Percentiles rank a stretch among this genome's conserved stretches.
phyloP scores from a whole-genome alignment of 2,888 invertebrate species.

The Salticus scenicus region DNA sequence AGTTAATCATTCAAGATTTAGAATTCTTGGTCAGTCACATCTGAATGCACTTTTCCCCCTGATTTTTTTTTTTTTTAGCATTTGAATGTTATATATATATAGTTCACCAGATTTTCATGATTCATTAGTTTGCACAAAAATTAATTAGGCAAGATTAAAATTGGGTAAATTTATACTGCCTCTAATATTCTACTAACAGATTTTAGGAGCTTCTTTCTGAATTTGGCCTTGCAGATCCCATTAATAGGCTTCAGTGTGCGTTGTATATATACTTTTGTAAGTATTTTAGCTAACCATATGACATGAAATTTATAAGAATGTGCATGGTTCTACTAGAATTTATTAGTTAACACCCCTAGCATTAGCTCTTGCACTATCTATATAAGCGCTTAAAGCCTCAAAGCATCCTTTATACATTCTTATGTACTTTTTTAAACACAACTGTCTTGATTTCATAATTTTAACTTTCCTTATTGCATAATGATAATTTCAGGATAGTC shows the following conservation, averaged over 20 bases:
- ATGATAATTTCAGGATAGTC: no score
- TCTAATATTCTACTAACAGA: conserved; percentile 56
- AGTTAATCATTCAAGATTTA: no score
- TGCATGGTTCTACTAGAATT: conserved; percentile 46
- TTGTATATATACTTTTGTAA: conserved; percentile 44
- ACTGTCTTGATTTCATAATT: no score
- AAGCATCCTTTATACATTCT: neutral
- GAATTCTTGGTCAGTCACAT: no score
- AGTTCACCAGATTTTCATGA: no score
- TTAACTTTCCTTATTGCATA: no score
- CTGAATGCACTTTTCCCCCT: no score
- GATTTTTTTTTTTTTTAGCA: no score
- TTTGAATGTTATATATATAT: no score
- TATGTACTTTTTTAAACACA: neutral
- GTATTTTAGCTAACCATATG: conserved; percentile 32
- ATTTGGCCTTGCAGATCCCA: conserved; percentile 8
- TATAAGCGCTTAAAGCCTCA: neutral
- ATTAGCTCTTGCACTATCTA: conserved; percentile 18
- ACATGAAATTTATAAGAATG: conserved; percentile 9
- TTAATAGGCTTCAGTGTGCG: conserved; percentile 13
- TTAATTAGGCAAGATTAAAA: neutral
- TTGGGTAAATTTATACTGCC: conserved; percentile 9
- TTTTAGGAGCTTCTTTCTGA: conserved; percentile 47
- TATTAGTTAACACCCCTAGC: conserved; percentile 20
- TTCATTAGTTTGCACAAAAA: neutral